phyloP scores from a whole-genome alignment of 2,888 invertebrate species.

The Oxytorus armatus region DNA sequence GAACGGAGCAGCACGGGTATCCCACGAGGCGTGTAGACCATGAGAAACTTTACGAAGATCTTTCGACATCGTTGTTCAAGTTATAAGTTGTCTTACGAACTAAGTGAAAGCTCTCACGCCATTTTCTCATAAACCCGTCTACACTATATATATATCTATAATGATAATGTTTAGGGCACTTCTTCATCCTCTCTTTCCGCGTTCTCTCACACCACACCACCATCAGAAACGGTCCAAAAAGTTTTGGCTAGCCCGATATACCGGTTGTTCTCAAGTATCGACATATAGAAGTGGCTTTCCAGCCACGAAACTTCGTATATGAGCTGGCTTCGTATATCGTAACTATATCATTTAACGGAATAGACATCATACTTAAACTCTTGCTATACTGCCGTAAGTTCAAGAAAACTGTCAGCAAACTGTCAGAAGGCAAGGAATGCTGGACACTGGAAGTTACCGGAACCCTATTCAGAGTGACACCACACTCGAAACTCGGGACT shows the following conservation, averaged over 20 bases:
- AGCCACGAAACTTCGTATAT: background rate
- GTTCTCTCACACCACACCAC: constrained; percentile 19
- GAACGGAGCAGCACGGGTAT: background rate
- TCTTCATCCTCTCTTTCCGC: background rate
- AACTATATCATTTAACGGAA: background rate
- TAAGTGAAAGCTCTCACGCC: constrained; percentile 71
- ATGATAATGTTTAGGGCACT: constrained; percentile 21
- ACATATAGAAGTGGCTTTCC: background rate
- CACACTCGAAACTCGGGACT: no score
- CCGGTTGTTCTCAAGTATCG: constrained; percentile 14
- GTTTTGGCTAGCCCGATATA: constrained; percentile 31
- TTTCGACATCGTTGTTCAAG: constrained; percentile 50
- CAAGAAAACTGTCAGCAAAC: no score
- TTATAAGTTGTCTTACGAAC: constrained; percentile 63
- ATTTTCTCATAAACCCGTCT: constrained; percentile 31
- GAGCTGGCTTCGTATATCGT: background rate
- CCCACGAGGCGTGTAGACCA: background rate
- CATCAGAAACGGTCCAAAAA: constrained; percentile 21
- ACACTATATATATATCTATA: background rate
- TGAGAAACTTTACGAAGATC: constrained; percentile 45
- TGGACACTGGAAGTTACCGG: no score
- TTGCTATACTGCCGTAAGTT: background rate
- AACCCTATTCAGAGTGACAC: no score
- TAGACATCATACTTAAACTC: background rate
- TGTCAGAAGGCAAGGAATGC: no score